A percentile compares a stretch with the other conserved stretches of the same genome.
These are phyloP conservation scores for Romanogobio albipinnatus DNA, from an alignment of 2,113 vertebrate genomes.

Conservation along the genomic window DNA sequence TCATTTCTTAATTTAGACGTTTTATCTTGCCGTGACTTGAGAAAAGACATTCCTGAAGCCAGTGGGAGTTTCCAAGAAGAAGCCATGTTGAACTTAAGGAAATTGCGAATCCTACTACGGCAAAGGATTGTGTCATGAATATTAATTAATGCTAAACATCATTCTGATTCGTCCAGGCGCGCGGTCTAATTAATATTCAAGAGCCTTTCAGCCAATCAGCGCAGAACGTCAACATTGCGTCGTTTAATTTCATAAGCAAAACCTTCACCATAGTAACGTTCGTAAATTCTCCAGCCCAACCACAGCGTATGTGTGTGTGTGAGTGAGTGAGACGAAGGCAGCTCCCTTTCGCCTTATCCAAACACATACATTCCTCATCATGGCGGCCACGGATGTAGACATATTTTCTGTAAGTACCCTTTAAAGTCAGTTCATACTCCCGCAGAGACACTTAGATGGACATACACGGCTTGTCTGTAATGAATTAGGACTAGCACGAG, in stretches of 20 bases:
- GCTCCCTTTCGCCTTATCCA: constrained; percentile 65
- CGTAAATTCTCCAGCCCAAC: not conserved
- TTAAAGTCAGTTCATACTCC: not conserved
- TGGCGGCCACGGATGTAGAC: constrained; percentile 91
- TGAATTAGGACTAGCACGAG: constrained; percentile 17
- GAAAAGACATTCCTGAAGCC: constrained; percentile 64
- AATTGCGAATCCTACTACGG: constrained; percentile 9
- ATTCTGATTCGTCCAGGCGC: too few species aligned
- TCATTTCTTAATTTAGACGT: not conserved
- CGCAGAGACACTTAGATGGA: not conserved
- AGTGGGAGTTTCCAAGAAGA: constrained; percentile 84
- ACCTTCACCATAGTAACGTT: not conserved
- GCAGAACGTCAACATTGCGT: not conserved
- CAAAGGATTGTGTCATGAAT: not conserved
- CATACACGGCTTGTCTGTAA: not conserved
- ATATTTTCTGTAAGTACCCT: constrained; percentile 83
- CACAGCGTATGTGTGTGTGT: constrained; percentile 42
- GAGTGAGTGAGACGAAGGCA: constrained; percentile 73
- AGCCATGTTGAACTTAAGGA: constrained; percentile 79
- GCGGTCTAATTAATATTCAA: constrained; percentile 1
- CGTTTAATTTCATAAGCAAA: not conserved
- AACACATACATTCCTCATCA: constrained; percentile 73
- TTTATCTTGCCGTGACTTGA: constrained; percentile 60
- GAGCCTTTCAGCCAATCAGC: not conserved
- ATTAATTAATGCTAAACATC: not conserved